Conservation (phyloP, 2,797 vertebrate genomes). For the Lagodon rhomboides region DNA sequence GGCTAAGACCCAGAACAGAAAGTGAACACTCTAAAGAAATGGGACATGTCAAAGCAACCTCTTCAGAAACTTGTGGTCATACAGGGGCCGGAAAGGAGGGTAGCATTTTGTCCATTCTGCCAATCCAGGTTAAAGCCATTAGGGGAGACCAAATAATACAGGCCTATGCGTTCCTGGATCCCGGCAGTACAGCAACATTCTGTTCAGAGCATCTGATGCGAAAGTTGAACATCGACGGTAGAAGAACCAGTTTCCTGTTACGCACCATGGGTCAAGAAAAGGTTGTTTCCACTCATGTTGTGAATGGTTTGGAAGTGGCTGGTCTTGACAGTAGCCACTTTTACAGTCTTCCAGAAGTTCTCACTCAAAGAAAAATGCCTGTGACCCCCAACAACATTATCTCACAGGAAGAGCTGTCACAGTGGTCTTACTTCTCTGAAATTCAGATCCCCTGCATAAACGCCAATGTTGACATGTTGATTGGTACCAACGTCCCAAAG, state of each 20-base stretch:
- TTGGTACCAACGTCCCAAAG: background rate
- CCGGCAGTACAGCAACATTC: background rate
- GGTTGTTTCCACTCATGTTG: fast-evolving
- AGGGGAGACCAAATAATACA: background rate
- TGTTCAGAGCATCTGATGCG: background rate
- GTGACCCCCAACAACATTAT: background rate
- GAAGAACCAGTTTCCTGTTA: background rate
- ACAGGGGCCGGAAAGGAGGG: background rate
- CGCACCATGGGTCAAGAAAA: background rate
- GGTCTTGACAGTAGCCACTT: background rate
- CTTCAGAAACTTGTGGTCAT: slow-evolving; percentile 10
- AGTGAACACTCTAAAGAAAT: background rate
- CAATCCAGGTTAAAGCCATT: background rate
- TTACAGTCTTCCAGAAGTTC: background rate
- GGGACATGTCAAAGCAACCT: background rate
- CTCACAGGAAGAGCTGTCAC: background rate
- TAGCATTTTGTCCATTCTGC: background rate
- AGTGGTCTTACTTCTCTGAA: background rate
- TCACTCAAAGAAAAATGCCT: background rate
- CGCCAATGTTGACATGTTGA: background rate
- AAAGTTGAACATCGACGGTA: background rate
- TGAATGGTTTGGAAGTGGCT: background rate
- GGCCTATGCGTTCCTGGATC: background rate
- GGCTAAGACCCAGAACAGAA: background rate
- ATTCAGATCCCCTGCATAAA: background rate